A percentile compares a stretch with the other conserved stretches of the same genome.
phyloP scores from a whole-genome alignment of 2,888 invertebrate species.

The Sinopyrophorus schimmeli region DNA sequence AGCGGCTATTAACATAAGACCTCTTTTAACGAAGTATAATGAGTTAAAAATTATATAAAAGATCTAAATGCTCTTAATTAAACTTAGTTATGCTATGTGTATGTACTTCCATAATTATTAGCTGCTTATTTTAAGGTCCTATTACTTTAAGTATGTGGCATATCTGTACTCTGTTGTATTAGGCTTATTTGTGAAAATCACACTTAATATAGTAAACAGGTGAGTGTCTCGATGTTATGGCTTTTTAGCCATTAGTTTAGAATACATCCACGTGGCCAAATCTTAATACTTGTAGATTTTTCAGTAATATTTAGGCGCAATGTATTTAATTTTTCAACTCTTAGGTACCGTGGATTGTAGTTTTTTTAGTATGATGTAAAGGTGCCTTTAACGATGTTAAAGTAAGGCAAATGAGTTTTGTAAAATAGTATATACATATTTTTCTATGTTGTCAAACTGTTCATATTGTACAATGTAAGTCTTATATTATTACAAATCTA shows the following conservation, averaged over 20 bases:
- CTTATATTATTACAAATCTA: slow-evolving; percentile 47
- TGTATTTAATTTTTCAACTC: slow-evolving; percentile 18
- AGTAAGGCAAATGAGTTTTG: slow-evolving; percentile 72
- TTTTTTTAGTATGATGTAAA: slow-evolving; percentile 51
- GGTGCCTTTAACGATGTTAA: slow-evolving; percentile 60
- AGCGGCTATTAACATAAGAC: too few relatives aligned
- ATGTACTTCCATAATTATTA: slow-evolving; percentile 21
- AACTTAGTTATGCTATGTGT: slow-evolving; percentile 10
- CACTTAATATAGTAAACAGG: slow-evolving; percentile 41
- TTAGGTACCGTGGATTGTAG: slow-evolving; percentile 31
- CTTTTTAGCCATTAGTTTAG: slow-evolving; percentile 54
- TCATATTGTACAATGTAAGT: slow-evolving; percentile 50
- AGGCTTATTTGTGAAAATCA: slow-evolving; percentile 38
- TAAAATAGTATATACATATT: slow-evolving; percentile 70
- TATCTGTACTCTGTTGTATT: slow-evolving; percentile 44
- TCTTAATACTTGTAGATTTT: slow-evolving; percentile 36
- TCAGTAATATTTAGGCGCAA: slow-evolving; percentile 19
- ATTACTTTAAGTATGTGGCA: slow-evolving; percentile 39
- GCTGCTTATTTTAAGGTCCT: slow-evolving; percentile 22
- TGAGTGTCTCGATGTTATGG: slow-evolving; percentile 55
- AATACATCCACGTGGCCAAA: slow-evolving; percentile 54
- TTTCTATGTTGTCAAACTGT: slow-evolving; percentile 67
- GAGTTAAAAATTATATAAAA: too few relatives aligned
- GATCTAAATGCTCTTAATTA: slow-evolving; percentile 12
- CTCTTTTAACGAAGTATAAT: too few relatives aligned